Percentiles rank a stretch among this genome's conserved stretches.
These are phyloP conservation scores for Isichthys henryi DNA, from an alignment of 2,113 vertebrate species.

Conservation along the genomic window DNA sequence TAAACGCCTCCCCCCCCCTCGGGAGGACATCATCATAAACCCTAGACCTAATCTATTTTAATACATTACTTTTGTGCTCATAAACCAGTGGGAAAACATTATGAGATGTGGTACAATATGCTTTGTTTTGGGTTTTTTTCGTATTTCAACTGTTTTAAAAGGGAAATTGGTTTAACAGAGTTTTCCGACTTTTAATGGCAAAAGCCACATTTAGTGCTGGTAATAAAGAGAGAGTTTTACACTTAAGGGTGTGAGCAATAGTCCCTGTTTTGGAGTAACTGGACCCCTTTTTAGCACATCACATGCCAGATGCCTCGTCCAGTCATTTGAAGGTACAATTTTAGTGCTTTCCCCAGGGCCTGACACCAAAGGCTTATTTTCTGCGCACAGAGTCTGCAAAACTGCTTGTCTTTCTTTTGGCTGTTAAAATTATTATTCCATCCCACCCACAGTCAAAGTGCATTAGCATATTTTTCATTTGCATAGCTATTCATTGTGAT, in stretches of 20 bases:
- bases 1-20: background rate
- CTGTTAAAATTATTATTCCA: slow-evolving; percentile 4
- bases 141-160: background rate
- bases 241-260: background rate
- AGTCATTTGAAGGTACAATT: background rate
- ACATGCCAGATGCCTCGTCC: background rate
- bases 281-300: background rate
- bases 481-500: slow-evolving; percentile 8
- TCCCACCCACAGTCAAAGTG: background rate
- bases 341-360: background rate
- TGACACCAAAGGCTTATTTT: background rate
- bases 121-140: background rate
- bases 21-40: background rate
- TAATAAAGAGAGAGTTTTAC: background rate
- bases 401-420: background rate
- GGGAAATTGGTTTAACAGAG: background rate
- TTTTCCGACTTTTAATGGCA: background rate
- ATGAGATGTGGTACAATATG: background rate
- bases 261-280: background rate
- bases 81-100: background rate
- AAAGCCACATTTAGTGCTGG: background rate
- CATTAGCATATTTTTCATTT: slow-evolving; percentile 16
- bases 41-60: background rate
- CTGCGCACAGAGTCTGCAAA: background rate
- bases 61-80: background rate